These are phyloP conservation scores for Mythimna pallens DNA, from an alignment of 2,888 invertebrate species.

Conservation along the genomic window DNA sequence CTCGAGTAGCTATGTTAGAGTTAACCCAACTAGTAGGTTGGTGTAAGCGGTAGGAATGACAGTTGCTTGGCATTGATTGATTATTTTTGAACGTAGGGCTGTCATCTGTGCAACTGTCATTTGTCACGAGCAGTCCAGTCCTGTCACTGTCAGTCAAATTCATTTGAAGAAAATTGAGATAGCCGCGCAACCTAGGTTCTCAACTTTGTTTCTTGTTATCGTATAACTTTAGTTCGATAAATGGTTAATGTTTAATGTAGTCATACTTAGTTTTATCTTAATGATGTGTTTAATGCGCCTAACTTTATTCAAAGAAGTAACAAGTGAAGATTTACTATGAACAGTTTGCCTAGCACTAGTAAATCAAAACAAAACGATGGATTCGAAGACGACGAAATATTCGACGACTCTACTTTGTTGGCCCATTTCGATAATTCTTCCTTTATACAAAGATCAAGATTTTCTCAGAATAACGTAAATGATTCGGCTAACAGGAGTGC, in stretches of 20 bases:
- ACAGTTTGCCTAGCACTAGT: slow-evolving; percentile 63
- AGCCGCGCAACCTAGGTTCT: slow-evolving; percentile 25
- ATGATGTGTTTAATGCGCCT: not conserved
- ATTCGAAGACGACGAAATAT: slow-evolving; percentile 82
- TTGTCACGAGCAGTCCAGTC: not conserved
- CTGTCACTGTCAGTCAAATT: not conserved
- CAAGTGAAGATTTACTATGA: slow-evolving; percentile 64
- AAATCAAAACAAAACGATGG: slow-evolving; percentile 68
- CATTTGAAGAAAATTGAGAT: not conserved
- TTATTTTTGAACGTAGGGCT: no score
- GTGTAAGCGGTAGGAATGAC: no score
- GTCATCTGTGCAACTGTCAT: slow-evolving; percentile 17
- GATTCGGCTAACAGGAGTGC: slow-evolving; percentile 72
- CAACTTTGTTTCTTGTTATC: slow-evolving; percentile 1
- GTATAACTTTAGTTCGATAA: not conserved
- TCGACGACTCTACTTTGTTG: slow-evolving; percentile 83
- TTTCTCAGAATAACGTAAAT: slow-evolving; percentile 71
- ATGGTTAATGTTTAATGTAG: not conserved
- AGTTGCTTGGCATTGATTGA: no score
- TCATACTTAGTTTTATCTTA: not conserved
- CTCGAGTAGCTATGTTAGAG: no score
- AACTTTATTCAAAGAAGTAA: slow-evolving; percentile 1
- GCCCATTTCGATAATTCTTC: slow-evolving; percentile 81
- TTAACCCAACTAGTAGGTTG: no score
- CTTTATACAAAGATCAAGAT: slow-evolving; percentile 70